phyloP scores from a whole-genome alignment of 1,140 invertebrate species.

The Thaumatotibia leucotreta region DNA sequence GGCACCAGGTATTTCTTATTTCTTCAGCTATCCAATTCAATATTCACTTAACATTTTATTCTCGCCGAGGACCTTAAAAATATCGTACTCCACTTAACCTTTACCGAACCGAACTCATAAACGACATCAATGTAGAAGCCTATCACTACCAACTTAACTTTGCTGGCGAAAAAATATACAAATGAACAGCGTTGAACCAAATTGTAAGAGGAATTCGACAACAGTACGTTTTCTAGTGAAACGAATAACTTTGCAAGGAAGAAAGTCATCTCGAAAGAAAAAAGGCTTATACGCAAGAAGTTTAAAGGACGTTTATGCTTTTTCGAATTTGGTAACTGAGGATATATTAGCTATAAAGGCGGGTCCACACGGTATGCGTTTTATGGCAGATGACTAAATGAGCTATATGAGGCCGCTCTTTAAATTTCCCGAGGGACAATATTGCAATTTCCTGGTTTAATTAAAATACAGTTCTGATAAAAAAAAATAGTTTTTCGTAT shows the following conservation, averaged over 20 bases:
- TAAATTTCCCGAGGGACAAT: neutral
- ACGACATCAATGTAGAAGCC: neutral
- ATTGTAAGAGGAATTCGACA: neutral
- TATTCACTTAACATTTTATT: neutral
- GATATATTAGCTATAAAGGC: neutral
- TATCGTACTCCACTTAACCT: neutral
- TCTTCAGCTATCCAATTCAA: neutral
- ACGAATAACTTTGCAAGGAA: neutral
- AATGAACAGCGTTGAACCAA: neutral
- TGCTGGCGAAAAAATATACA: neutral
- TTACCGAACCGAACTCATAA: neutral
- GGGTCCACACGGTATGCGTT: conserved; percentile 3
- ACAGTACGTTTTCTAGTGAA: neutral
- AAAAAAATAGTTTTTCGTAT: neutral
- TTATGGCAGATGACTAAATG: neutral
- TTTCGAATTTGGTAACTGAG: neutral
- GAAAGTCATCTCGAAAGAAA: neutral
- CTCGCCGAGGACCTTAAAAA: neutral
- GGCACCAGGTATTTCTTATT: too few species aligned
- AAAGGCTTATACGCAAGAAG: neutral
- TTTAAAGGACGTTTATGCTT: neutral
- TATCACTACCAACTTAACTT: neutral
- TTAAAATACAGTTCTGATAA: neutral
- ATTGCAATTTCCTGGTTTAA: neutral
- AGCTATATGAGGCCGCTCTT: neutral